Evolutionary conservation across 2,113 vertebrate genomes (phyloP), one percentile per base, ranked within the genome.

Genomic region (Anolis sagrei): DNA sequence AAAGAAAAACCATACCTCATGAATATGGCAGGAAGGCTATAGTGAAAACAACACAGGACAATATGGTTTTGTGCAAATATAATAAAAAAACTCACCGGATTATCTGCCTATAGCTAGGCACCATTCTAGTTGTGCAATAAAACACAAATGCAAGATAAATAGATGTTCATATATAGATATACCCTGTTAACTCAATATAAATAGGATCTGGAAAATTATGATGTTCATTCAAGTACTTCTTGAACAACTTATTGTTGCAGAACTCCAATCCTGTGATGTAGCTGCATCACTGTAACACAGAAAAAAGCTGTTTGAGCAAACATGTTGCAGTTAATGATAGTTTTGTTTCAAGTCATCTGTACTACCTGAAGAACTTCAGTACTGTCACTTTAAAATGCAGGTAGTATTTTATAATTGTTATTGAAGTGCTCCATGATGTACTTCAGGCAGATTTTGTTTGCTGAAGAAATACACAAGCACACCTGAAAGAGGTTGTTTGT

Each of bases 301-400:
- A 61, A 69, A 86, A 32, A 19, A 64, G 49, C 0, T 1, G n/a
- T 79, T 54, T 68, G n/a, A 32, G 32, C 39, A 79, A 68, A 18
- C 1, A 84, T 10, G 0, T 62, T 36, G 62, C 79, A 11, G 39
- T 32, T 82, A 7, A 48, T 51, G 19, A 87, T 44, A 81, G 36
- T 39, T 44, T 90, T 69, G 69, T 76, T 76, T 90, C 86, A 9
- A 91, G 86, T 94, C 90, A 90, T 81, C 89, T 92, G 91, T 81
- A 75, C 70, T 87, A 89, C 76, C 70, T 34, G 69, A 89, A 86
- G 62, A 70, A 74, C 79, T 73, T 84, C 86, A 91, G 70, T 54
- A 86, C 58, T 66, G 90, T 64, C 70, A 66, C 77, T 90, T 2
- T 81, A 86, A 91, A 78, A 29, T 29, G 25, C 64, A 11, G 75